phyloP scores from a whole-genome alignment of 2,888 invertebrate genomes.

The Temnothorax rugatulus region DNA sequence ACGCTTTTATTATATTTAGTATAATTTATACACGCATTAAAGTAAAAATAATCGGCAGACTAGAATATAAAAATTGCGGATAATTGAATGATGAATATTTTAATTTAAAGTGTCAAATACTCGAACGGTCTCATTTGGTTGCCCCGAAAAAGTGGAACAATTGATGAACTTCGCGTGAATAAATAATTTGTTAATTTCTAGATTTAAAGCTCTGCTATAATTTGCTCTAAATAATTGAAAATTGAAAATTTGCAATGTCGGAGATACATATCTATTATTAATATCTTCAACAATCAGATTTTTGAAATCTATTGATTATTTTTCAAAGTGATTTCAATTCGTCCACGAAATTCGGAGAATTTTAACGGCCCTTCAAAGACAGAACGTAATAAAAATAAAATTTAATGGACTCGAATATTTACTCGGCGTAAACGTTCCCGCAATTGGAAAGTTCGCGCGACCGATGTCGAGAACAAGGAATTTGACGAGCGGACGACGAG shows the following conservation, averaged over 20 bases:
- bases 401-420: neutral
- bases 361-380: no score
- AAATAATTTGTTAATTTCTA: neutral
- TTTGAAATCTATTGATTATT: neutral
- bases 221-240: no score
- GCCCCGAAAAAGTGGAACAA: neutral
- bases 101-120: neutral
- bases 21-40: neutral
- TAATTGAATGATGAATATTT: slow-evolving; percentile 1
- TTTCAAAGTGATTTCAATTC: neutral
- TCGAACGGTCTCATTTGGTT: neutral
- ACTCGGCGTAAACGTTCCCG: neutral
- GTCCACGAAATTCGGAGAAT: neutral
- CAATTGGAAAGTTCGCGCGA: slow-evolving; percentile 18
- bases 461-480: slow-evolving; percentile 6
- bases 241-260: neutral
- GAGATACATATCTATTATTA: neutral
- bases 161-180: neutral
- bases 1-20: neutral
- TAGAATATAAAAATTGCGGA: neutral
- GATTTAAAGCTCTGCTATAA: neutral
- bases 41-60: neutral
- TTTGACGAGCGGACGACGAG: slow-evolving; percentile 39
- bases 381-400: neutral
- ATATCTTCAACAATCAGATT: neutral